These are phyloP conservation scores for Columba janthina DNA, from an alignment of 2,113 vertebrate genomes.

Conservation along the genomic window DNA sequence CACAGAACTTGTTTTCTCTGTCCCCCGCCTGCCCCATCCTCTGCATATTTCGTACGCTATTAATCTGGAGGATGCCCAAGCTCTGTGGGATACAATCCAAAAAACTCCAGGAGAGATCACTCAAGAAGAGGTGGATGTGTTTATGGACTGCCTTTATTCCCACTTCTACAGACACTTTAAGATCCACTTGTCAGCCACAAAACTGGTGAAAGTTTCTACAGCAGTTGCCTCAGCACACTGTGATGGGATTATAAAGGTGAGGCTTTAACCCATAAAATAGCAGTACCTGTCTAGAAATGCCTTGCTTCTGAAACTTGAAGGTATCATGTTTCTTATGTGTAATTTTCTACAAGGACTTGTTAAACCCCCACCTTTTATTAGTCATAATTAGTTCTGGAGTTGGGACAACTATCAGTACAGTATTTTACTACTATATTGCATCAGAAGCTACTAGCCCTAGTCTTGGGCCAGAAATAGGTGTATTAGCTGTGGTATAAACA, in stretches of 20 bases:
- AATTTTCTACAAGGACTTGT: neutral
- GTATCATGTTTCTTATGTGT: neutral
- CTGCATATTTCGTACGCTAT: slow-evolving; percentile 85
- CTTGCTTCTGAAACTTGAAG: neutral
- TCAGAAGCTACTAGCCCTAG: neutral
- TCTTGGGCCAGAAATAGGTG: neutral
- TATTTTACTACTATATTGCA: neutral
- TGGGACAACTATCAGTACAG: neutral
- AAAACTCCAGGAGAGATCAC: slow-evolving; percentile 75
- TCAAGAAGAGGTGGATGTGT: slow-evolving; percentile 84
- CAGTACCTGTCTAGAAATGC: neutral
- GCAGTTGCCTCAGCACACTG: slow-evolving; percentile 84
- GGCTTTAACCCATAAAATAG: neutral
- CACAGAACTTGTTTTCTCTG: slow-evolving; percentile 84
- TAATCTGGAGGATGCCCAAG: slow-evolving; percentile 84
- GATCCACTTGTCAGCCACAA: slow-evolving; percentile 85
- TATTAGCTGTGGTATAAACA: neutral
- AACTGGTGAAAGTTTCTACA: slow-evolving; percentile 84
- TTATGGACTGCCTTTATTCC: slow-evolving; percentile 83
- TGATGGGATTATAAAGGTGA: slow-evolving; percentile 90
- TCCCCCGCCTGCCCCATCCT: slow-evolving; percentile 74
- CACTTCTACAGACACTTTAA: slow-evolving; percentile 93
- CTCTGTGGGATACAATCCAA: slow-evolving; percentile 86
- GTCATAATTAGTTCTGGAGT: neutral
- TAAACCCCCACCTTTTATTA: neutral